Percentiles rank a stretch among this genome's conserved stretches.
These are phyloP conservation scores for Mohoua ochrocephala DNA, from an alignment of 2,113 vertebrate species.

Conservation along the genomic window DNA sequence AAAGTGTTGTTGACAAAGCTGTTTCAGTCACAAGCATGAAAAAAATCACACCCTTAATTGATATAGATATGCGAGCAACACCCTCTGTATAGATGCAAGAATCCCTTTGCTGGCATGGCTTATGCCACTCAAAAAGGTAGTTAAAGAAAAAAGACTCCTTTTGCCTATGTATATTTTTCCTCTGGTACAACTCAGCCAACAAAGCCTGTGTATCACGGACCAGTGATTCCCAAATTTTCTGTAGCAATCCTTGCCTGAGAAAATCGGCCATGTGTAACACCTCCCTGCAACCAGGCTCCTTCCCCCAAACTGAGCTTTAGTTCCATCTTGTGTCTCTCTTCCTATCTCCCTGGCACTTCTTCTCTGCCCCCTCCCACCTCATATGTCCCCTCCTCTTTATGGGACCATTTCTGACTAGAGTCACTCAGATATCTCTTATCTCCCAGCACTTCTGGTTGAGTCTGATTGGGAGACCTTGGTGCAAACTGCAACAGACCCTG, in stretches of 20 bases:
- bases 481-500: neutral
- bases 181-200: neutral
- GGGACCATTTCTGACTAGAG: neutral
- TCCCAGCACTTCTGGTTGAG: neutral
- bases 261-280: neutral
- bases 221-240: neutral
- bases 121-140: constrained; percentile 37
- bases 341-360: neutral
- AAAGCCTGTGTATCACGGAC: neutral
- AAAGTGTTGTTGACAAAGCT: constrained; percentile 53
- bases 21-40: constrained; percentile 37
- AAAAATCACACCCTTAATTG: constrained; percentile 64
- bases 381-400: neutral
- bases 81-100: constrained; percentile 36
- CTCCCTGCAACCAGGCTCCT: neutral
- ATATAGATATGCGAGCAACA: constrained; percentile 32
- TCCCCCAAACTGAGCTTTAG: neutral
- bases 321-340: neutral
- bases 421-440: neutral
- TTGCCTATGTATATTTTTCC: neutral
- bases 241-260: neutral
- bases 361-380: neutral
- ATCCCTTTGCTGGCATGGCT: constrained; percentile 14
- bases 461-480: neutral
- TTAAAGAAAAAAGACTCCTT: neutral